These are phyloP conservation scores for Halictus rubicundus DNA, from an alignment of 1,140 invertebrate genomes.

Conservation along the genomic window DNA sequence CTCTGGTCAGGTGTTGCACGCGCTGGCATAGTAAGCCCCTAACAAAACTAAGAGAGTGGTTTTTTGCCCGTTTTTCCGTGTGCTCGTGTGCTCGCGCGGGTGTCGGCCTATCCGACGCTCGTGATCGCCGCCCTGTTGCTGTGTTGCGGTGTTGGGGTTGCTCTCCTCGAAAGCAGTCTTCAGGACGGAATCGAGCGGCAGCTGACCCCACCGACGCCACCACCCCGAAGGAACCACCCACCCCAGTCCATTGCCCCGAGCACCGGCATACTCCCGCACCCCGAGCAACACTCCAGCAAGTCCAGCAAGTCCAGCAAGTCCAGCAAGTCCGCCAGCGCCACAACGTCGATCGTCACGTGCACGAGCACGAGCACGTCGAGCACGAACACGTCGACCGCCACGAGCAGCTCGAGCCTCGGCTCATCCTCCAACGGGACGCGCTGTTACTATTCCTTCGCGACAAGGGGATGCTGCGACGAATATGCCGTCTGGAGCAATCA, in stretches of 20 bases:
- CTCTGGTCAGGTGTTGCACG: slow-evolving; percentile 16
- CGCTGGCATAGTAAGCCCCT: slow-evolving; percentile 3
- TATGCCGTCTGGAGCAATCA: slow-evolving; percentile 78
- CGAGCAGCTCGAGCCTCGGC: slow-evolving; percentile 72
- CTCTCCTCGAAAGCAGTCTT: slow-evolving; percentile 72
- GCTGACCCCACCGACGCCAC: slow-evolving; percentile 80
- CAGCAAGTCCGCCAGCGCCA: slow-evolving; percentile 61
- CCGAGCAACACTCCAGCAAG: slow-evolving; percentile 34
- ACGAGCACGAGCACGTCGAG: slow-evolving; percentile 65
- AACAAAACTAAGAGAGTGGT: slow-evolving; percentile 61
- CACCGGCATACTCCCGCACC: slow-evolving; percentile 52
- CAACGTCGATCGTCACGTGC: slow-evolving; percentile 64
- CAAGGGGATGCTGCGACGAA: slow-evolving; percentile 76
- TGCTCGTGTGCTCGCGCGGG: slow-evolving; percentile 18
- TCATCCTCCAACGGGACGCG: slow-evolving; percentile 74
- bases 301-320: slow-evolving; percentile 45
- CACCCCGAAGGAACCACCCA: slow-evolving; percentile 75
- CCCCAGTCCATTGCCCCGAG: slow-evolving; percentile 52
- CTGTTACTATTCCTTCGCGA: slow-evolving; percentile 75
- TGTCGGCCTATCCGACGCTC: slow-evolving; percentile 6
- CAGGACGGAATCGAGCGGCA: slow-evolving; percentile 81
- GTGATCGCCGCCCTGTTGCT: background rate
- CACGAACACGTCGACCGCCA: slow-evolving; percentile 69
- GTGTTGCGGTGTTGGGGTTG: slow-evolving; percentile 37
- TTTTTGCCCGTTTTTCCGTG: slow-evolving; percentile 48